A percentile compares a stretch with the other conserved stretches of the same genome.
Evolutionary conservation across 2,113 vertebrate genomes (phyloP).

Genomic region (Phylloscopus trochiloides): DNA sequence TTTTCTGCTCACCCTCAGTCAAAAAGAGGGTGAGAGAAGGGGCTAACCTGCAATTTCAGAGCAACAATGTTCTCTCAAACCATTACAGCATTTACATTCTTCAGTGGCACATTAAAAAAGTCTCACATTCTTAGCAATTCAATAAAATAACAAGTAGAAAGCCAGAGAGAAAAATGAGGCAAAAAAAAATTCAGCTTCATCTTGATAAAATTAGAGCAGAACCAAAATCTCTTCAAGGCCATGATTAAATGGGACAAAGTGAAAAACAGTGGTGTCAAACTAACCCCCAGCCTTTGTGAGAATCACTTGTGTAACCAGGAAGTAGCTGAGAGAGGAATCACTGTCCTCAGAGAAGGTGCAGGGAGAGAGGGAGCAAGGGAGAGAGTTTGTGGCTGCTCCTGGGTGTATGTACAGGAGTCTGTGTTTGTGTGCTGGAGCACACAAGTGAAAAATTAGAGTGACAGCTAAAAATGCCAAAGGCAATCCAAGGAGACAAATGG

Average conservation of each 20-base stretch:
- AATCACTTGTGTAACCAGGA: background rate
- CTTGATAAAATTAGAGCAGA: background rate
- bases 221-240: background rate
- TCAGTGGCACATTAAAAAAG: background rate
- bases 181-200: background rate
- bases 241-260: background rate
- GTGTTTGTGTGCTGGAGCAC: background rate
- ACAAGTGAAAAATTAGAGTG: conserved; percentile 7
- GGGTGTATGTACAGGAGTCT: background rate
- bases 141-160: conserved; percentile 1
- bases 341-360: background rate
- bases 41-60: background rate
- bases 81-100: background rate
- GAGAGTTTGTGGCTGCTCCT: background rate
- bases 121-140: background rate
- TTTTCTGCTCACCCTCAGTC: background rate
- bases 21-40: background rate
- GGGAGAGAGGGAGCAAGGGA: background rate
- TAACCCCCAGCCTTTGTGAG: background rate
- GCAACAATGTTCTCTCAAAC: background rate
- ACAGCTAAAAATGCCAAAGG: conserved; percentile 16
- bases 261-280: background rate
- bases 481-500: background rate
- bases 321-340: background rate
- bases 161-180: background rate